Evolutionary conservation across 1,140 invertebrate species (phyloP), one percentile per base, ranked within the genome.

Genomic region (Trichoplusia ni): DNA sequence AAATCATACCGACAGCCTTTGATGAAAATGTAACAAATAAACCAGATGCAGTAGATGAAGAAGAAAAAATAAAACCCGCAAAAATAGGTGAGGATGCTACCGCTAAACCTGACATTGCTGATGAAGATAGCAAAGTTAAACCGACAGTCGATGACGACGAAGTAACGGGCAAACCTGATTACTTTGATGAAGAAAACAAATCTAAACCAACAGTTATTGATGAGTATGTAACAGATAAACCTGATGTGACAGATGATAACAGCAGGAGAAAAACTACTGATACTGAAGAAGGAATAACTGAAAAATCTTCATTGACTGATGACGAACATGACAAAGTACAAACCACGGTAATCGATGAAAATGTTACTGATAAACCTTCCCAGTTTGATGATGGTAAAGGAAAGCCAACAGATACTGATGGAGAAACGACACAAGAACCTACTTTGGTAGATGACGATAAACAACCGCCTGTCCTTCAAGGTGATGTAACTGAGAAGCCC

Each of bases 191-290:
- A 8, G 27, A 49, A 49, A 8, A 9, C 3, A 49, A 23, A 14
- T 23, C 8, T n/a, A 49, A 49, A 29, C 46, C 46, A 5, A 9
- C n/a, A 13, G 29, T 49, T 2, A 31, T 49, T 31, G 46, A 49
- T 31, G 46, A 49, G n/a, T n/a, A n/a, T 29, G 14, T 23, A 8
- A 49, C 46, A 49, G 46, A 47, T 1, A 25, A 49, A 49, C 46
- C 46, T 18, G 11, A 4, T 4, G 21, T 49, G 27, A n/a, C 18
- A 18, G 25, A 31, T 29, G 29, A 49, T 16, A 19, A 42, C n/a
- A 14, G 18, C 2, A 16, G 23, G 0, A 49, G 2, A 4, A 29
- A 49, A 31, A 2, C 25, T 14, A 13, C 1, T 14, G 11, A 4
- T 6, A 7, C 11, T 27, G 37, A 58, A 42, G 16, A 7, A 8